Conservation (phyloP, 2,888 invertebrate species). For the Neoaliturus tenellus region DNA sequence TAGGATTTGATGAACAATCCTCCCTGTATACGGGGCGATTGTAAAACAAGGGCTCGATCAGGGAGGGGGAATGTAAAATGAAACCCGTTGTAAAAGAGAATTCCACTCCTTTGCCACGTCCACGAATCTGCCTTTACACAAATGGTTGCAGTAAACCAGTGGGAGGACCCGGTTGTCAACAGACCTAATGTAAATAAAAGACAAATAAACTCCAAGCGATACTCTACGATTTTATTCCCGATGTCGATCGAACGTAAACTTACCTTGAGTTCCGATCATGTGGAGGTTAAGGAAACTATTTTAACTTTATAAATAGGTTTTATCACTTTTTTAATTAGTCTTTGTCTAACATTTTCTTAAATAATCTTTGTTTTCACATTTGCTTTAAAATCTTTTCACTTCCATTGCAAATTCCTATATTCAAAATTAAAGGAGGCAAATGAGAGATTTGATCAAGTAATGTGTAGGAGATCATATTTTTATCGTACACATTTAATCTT, state of each 20-base stretch:
- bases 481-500: too few species aligned
- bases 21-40: neutral
- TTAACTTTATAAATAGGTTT: too few species aligned
- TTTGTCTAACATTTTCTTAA: too few species aligned
- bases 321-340: too few species aligned
- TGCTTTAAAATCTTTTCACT: too few species aligned
- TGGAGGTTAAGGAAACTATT: neutral
- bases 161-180: neutral
- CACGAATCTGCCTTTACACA: slow-evolving; percentile 34
- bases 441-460: too few species aligned
- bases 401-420: too few species aligned
- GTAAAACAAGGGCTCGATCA: slow-evolving; percentile 33
- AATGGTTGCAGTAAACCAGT: slow-evolving; percentile 4
- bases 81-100: slow-evolving; percentile 30
- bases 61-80: slow-evolving; percentile 20
- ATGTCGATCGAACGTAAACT: neutral
- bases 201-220: slow-evolving; percentile 6
- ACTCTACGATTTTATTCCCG: slow-evolving; percentile 27
- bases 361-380: too few species aligned
- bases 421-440: too few species aligned
- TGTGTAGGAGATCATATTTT: too few species aligned
- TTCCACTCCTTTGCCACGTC: slow-evolving; percentile 36
- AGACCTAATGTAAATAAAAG: slow-evolving; percentile 47
- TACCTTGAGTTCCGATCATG: neutral
- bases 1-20: slow-evolving; percentile 39